These are phyloP conservation scores for Plebejus argus DNA, from an alignment of 2,888 invertebrate genomes.

Conservation along the genomic window DNA sequence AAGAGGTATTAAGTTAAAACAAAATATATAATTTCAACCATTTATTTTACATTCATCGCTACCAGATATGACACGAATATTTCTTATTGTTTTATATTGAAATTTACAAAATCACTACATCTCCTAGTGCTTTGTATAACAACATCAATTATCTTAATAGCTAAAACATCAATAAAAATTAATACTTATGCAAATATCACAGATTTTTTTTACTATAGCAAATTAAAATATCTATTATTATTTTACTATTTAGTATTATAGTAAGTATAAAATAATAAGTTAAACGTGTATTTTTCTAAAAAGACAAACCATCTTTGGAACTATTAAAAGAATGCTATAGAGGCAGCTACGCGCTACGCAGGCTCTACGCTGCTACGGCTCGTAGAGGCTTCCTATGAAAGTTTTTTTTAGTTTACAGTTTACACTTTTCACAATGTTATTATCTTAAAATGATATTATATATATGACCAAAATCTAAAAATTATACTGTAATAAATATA, in stretches of 20 bases:
- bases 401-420: background rate
- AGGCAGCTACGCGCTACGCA: background rate
- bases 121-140: background rate
- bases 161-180: slow-evolving; percentile 1
- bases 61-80: background rate
- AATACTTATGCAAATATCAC: slow-evolving; percentile 18
- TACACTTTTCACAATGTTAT: too few species aligned
- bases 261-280: background rate
- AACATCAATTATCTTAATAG: background rate
- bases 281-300: background rate
- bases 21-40: background rate
- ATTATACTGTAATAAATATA: too few species aligned
- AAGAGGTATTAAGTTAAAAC: background rate
- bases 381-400: background rate
- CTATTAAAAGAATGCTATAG: background rate
- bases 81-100: background rate
- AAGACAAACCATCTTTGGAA: background rate
- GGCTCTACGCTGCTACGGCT: background rate
- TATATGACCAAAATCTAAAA: background rate
- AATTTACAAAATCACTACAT: slow-evolving; percentile 8
- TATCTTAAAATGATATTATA: background rate
- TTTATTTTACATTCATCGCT: slow-evolving; percentile 5
- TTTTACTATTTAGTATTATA: background rate
- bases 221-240: background rate
- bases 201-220: background rate